Evolutionary conservation across 2,888 invertebrate genomes (phyloP).

Genomic region (Perdita meconis): DNA sequence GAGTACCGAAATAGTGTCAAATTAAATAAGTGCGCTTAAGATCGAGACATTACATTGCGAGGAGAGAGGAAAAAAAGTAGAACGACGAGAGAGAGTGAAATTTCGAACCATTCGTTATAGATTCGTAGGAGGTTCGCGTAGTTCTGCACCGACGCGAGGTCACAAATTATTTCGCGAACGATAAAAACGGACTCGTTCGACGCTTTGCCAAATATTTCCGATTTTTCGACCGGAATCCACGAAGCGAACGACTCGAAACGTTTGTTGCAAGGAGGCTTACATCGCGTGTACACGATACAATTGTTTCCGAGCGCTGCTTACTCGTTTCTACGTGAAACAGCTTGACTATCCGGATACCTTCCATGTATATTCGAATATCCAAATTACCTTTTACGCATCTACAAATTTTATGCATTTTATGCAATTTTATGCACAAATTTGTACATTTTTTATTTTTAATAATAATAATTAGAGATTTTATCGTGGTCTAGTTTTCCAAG

Average conservation of each 20-base stretch:
- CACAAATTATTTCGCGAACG: conserved; percentile 21
- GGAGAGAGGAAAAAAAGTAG: neutral
- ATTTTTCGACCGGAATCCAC: conserved; percentile 50
- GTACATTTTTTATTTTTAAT: no score
- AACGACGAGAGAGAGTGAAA: neutral
- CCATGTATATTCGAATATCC: conserved; percentile 43
- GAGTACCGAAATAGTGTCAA: conserved; percentile 30
- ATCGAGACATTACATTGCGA: conserved; percentile 39
- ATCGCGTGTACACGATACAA: conserved; percentile 37
- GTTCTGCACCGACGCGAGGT: no score
- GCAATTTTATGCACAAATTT: no score
- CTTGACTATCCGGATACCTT: conserved; percentile 31
- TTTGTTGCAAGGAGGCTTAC: conserved; percentile 41
- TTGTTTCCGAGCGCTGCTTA: conserved; percentile 46
- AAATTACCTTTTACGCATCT: neutral
- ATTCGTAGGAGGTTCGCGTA: conserved; percentile 31
- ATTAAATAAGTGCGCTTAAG: conserved; percentile 64
- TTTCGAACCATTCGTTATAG: neutral
- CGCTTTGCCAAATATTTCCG: conserved; percentile 26
- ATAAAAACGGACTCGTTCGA: conserved; percentile 35
- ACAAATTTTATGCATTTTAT: no score
- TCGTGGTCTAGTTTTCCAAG: no score
- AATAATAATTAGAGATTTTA: no score
- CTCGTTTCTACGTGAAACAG: conserved; percentile 29
- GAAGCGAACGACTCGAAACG: conserved; percentile 22